Evolutionary conservation across 2,888 invertebrate genomes (phyloP).

Genomic region (Athetis lepigone): DNA sequence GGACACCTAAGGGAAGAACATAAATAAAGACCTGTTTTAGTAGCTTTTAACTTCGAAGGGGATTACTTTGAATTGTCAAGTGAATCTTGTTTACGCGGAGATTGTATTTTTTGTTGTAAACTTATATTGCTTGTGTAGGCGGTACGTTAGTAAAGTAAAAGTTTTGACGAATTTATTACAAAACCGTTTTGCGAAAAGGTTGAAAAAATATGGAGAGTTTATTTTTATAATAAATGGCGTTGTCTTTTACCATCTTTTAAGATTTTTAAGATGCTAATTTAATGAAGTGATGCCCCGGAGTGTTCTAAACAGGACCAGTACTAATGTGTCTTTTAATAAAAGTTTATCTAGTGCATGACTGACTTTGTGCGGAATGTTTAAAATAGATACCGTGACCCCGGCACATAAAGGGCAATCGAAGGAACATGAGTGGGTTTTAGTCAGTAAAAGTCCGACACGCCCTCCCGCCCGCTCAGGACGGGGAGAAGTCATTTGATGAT

Average conservation of each 20-base stretch:
- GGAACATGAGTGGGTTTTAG: too few species aligned
- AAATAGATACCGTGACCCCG: too few species aligned
- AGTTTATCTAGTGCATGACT: too few species aligned
- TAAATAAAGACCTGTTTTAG: slow-evolving; percentile 55
- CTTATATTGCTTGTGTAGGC: slow-evolving; percentile 33
- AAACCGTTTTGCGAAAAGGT: slow-evolving; percentile 37
- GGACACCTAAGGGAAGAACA: slow-evolving; percentile 51
- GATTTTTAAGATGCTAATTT: slow-evolving; percentile 2
- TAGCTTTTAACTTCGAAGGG: slow-evolving; percentile 60
- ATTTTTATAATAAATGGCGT: not conserved
- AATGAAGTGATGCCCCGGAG: too few species aligned
- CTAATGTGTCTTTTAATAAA: too few species aligned
- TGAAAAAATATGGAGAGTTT: slow-evolving; percentile 25
- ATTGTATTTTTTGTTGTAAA: slow-evolving; percentile 40
- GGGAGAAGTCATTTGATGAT: too few species aligned
- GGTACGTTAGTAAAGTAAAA: slow-evolving; percentile 7
- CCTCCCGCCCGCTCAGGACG: too few species aligned
- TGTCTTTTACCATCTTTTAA: not conserved
- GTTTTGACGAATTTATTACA: slow-evolving; percentile 42
- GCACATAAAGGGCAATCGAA: too few species aligned
- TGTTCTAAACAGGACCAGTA: not conserved
- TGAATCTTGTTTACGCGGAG: slow-evolving; percentile 53
- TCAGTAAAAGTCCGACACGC: too few species aligned
- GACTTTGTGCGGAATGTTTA: too few species aligned
- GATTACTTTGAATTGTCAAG: slow-evolving; percentile 56